A percentile compares a stretch with the other conserved stretches of the same genome.
Evolutionary conservation across 2,797 vertebrate genomes (phyloP).

Genomic region (Alauda arvensis): DNA sequence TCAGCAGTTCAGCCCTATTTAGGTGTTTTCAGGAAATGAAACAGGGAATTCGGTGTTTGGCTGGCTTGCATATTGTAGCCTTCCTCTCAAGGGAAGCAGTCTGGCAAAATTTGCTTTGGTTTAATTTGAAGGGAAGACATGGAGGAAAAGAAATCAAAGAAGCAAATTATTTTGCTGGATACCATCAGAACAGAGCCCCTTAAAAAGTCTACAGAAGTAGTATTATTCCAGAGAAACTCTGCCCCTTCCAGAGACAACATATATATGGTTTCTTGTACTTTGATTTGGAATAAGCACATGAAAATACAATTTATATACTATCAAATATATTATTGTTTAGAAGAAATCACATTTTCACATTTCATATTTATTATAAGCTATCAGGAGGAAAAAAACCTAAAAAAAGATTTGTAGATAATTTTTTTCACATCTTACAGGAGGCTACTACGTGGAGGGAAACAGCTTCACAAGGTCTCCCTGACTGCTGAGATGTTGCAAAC

Average conservation of each 20-base stretch:
- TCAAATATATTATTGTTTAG: not conserved
- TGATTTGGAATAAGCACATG: not conserved
- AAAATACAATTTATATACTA: not conserved
- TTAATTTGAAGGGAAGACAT: not conserved
- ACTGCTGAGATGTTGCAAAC: not conserved
- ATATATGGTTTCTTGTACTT: not conserved
- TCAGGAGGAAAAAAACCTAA: fast-evolving
- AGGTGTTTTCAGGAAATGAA: not conserved
- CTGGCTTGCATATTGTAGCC: not conserved
- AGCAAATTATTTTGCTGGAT: not conserved
- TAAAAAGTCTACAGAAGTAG: not conserved
- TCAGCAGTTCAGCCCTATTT: not conserved
- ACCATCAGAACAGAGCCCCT: not conserved
- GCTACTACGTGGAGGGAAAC: not conserved
- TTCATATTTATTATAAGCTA: not conserved
- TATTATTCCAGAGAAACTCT: not conserved
- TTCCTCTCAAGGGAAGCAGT: not conserved
- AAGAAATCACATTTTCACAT: not conserved
- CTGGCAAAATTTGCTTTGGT: not conserved
- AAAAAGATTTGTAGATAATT: not conserved
- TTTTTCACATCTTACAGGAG: not conserved
- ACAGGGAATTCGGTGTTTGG: not conserved
- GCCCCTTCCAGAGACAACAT: not conserved
- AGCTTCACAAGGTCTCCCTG: not conserved
- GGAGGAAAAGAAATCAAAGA: not conserved